Evolutionary conservation across 2,888 invertebrate genomes (phyloP), one percentile per base, ranked within the genome.

Genomic region (Urechis unicinctus): DNA sequence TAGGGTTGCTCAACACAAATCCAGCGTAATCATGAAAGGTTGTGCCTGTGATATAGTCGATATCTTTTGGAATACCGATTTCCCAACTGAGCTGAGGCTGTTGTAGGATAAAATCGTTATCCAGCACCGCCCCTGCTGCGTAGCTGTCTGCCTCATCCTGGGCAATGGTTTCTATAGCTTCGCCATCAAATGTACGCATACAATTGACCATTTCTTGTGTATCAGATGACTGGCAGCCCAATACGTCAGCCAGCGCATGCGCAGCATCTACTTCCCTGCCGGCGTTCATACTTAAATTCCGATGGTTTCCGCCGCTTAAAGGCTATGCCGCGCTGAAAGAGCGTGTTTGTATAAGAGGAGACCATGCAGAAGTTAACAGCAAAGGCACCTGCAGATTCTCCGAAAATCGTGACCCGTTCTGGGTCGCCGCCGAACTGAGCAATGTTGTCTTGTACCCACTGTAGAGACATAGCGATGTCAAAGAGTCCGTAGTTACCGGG

Each of bases 401-500:
- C 61, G 25, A 60, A 52, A 22, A 53, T 48, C 3, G 61, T 57
- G 9, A 61, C 57, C 41, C 55, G 50, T 17, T 31, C 26, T 17
- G 53, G 44, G 46, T 61, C 59, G 3, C 56, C 59, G 31, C 56
- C 59, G 45, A 61, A 59, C 24, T 48, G 42, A 13, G 28, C 60
- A 21, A 83, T 82, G 62, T 83, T 72, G 28, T 76, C 68, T 50
- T 80, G 78, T 3, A 83, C 80, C 83, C 83, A 84, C 48, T 80
- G 63, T 24, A 83, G 63, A 0, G 82, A 82, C 47, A 80, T 56
- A 1, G 81, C 63, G 47, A 81, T 74, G 68, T 84, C 84, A 25
- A 79, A 69, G 42, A 83, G 68, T 0, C 82, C 82, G 78, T 84
- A 84, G 72, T 86, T 86, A 21, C 86, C 86, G 0, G n/a, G n/a